Evolutionary conservation across 1,140 invertebrate genomes (phyloP).

Genomic region (Periplaneta americana): DNA sequence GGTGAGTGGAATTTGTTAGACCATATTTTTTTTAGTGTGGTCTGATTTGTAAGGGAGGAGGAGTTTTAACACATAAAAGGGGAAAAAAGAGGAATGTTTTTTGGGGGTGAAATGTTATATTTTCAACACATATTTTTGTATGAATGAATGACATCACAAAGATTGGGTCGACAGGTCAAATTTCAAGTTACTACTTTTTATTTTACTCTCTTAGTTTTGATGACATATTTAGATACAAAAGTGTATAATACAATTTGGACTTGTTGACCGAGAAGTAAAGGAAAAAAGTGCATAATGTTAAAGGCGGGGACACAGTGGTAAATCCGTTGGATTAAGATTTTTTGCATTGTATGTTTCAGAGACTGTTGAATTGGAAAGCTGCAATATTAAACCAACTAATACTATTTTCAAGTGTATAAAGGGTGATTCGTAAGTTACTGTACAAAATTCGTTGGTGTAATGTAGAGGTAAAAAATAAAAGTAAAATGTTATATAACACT

Average conservation of each 20-base stretch:
- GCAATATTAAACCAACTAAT: no score
- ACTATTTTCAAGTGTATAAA: no score
- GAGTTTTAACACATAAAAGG: background rate
- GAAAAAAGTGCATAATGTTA: no score
- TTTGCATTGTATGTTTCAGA: no score
- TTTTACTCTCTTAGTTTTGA: background rate
- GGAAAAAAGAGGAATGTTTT: background rate
- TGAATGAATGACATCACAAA: background rate
- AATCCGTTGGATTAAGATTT: no score
- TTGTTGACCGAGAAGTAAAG: background rate
- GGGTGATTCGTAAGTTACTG: no score
- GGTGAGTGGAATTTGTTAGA: background rate
- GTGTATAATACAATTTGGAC: background rate
- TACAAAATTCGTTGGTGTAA: no score
- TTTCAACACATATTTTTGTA: background rate
- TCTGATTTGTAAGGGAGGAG: background rate
- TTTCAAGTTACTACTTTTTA: background rate
- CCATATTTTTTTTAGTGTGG: background rate
- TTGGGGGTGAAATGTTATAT: background rate
- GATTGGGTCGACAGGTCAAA: background rate
- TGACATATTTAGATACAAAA: background rate
- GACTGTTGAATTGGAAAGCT: no score
- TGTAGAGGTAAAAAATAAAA: no score
- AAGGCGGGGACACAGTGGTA: no score
- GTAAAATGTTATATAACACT: no score